Evolutionary conservation across 2,797 vertebrate genomes (phyloP), one percentile per base, ranked within the genome.

Genomic region (Urophycis tenuis): DNA sequence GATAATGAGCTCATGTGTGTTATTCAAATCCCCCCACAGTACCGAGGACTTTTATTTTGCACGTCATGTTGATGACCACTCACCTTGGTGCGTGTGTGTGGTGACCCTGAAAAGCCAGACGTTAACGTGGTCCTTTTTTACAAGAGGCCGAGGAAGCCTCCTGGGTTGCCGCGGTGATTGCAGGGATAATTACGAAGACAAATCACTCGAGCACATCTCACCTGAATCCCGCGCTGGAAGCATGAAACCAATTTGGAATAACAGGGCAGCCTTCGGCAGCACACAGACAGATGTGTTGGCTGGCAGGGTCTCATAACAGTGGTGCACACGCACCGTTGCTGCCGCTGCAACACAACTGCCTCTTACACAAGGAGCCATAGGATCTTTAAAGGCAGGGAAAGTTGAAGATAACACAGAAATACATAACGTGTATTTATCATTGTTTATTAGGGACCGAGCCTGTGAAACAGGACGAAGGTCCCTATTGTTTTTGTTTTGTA

Each of bases 181-280:
- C 73, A 75, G 75, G 32, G 73, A 84, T 89, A 89, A 89, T 90
- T 91, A 88, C 36, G 32, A 69, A 89, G 86, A 90, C 83, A 89
- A 89, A 89, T 90, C 80, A 83, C 87, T 86, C 53, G 77, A 86
- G 86, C 82, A 86, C 83, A 85, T 89, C 78, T 83, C 76, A 81
- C 82, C 75, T 85, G 85, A 81, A 79, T 82, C 81, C 77, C 76
- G 75, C 87, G 81, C 74, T 76, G 86, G 87, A 86, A 80, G 81
- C 79, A 78, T 80, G 79, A 85, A 88, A 81, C 75, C 75, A 77
- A 84, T 89, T 85, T 88, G 81, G 36, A 73, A 89, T 83, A 70
- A 77, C 78, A 80, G 84, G 80, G 82, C 76, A 85, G 36, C 32
- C 36, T 60, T 72, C 36, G 60, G 12, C 3, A 11, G 11, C 60